Evolutionary conservation across 2,797 vertebrate species (phyloP).

Genomic region (Danio aesculapii): DNA sequence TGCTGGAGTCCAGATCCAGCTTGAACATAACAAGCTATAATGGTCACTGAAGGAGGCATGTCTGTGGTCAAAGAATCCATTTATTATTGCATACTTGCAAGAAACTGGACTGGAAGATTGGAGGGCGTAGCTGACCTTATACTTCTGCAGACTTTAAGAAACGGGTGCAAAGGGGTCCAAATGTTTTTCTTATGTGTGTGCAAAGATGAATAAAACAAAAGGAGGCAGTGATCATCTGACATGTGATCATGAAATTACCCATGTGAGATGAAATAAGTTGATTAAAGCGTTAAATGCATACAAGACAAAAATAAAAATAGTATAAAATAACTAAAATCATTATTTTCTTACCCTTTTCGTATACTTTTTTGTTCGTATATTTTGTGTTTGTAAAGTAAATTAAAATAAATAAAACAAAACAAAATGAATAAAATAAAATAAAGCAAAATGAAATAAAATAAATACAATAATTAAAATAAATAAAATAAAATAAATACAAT

Average conservation of each 20-base stretch:
- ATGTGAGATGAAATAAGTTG: not conserved
- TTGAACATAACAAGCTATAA: constrained; percentile 43
- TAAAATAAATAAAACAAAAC: no score
- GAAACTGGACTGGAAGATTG: not conserved
- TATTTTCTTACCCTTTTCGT: no score
- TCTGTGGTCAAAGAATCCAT: constrained; percentile 8
- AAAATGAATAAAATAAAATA: no score
- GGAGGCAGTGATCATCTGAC: not conserved
- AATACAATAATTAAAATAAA: no score
- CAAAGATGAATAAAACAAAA: not conserved
- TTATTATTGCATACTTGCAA: not conserved
- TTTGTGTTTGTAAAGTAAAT: no score
- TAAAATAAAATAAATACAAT: no score
- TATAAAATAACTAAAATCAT: no score
- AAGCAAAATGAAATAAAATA: no score
- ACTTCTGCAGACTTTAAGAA: constrained; percentile 2
- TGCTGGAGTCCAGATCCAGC: constrained; percentile 53
- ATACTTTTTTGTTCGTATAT: no score
- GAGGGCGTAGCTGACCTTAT: not conserved
- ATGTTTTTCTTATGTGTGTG: not conserved
- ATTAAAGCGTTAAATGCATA: not conserved
- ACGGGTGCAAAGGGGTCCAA: not conserved
- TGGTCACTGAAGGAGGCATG: not conserved
- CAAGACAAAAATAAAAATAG: no score
- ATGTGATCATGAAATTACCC: not conserved